phyloP scores from a whole-genome alignment of 37 sponge, comb jelly and placozoan species.

The Hexactinellida sp. region DNA sequence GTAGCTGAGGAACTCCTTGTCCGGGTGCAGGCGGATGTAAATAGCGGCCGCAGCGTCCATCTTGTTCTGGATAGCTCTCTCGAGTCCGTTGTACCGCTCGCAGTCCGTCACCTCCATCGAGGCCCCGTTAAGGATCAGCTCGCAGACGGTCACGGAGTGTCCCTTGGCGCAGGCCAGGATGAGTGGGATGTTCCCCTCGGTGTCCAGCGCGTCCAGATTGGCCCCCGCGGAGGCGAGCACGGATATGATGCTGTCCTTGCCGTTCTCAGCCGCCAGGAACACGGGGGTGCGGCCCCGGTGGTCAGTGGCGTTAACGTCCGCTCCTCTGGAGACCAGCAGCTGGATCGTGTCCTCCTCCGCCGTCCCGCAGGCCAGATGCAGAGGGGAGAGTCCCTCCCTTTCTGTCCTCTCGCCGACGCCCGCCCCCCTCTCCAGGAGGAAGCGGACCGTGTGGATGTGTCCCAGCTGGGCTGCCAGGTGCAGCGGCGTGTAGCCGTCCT shows the following conservation, averaged over 20 bases:
- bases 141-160: background rate
- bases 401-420: background rate
- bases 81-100: background rate
- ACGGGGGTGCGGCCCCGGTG: background rate
- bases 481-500: background rate
- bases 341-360: constrained; percentile 13
- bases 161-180: background rate
- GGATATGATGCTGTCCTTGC: background rate
- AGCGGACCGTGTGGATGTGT: background rate
- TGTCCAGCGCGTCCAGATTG: background rate
- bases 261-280: background rate
- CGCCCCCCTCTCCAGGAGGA: constrained; percentile 4
- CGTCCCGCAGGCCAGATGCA: background rate
- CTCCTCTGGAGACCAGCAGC: constrained; percentile 4
- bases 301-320: background rate
- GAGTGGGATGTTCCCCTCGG: background rate
- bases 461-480: background rate
- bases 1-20: background rate
- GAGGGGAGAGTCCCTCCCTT: background rate
- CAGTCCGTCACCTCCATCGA: background rate
- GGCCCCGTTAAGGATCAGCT: constrained; percentile 8
- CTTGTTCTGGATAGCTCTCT: constrained; percentile 1
- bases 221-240: background rate
- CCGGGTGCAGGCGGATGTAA: constrained; percentile 13
- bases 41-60: background rate